Evolutionary conservation across 2,888 invertebrate genomes (phyloP).

Genomic region (Polyploca ridens): DNA sequence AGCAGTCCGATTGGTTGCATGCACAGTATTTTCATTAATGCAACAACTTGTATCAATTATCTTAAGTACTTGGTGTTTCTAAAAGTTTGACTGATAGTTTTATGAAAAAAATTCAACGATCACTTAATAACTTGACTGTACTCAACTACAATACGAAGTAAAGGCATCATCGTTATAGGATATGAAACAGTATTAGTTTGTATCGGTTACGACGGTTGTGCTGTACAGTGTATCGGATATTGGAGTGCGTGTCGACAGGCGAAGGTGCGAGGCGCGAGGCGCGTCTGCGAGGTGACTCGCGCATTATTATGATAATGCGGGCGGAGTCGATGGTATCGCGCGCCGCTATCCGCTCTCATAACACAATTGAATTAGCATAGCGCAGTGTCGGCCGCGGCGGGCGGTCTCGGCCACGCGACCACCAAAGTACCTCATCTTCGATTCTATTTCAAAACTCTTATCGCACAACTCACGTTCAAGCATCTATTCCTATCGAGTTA

Average conservation of each 20-base stretch:
- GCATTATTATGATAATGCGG: constrained; percentile 82
- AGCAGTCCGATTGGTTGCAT: not conserved
- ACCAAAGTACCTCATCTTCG: constrained; percentile 53
- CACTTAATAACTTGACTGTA: not conserved
- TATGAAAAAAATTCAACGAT: not conserved
- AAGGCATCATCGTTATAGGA: not conserved
- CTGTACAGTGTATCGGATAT: constrained; percentile 42
- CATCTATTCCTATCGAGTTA: not conserved
- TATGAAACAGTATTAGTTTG: not conserved
- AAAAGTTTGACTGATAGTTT: not conserved
- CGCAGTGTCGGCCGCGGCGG: constrained; percentile 69
- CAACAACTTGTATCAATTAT: no score
- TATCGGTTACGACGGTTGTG: constrained; percentile 17
- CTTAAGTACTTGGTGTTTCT: no score
- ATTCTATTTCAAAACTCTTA: constrained; percentile 42
- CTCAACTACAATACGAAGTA: not conserved
- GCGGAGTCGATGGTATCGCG: constrained; percentile 73
- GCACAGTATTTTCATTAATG: not conserved
- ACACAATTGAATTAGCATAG: constrained; percentile 85
- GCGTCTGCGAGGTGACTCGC: constrained; percentile 74
- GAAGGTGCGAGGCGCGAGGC: constrained; percentile 25
- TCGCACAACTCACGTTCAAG: not conserved
- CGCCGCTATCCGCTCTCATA: constrained; percentile 65
- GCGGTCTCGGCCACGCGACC: constrained; percentile 81
- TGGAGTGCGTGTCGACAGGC: constrained; percentile 58